These are phyloP conservation scores for Molossus molossus DNA, from an alignment of 2,797 vertebrate species.

Conservation along the genomic window DNA sequence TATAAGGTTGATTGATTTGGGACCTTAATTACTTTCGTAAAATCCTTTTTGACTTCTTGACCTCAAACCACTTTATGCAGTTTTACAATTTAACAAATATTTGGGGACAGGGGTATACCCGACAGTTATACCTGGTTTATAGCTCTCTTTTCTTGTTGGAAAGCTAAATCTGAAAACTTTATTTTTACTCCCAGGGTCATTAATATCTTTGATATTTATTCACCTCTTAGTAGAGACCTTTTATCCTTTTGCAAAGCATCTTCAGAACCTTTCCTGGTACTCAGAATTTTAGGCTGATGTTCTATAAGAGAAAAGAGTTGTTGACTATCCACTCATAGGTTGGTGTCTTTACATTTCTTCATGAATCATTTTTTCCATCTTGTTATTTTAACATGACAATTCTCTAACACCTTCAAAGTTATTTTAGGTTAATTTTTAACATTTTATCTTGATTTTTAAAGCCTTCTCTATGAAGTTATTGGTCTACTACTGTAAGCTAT, in stretches of 20 bases:
- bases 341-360: not conserved
- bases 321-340: not conserved
- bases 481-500: not conserved
- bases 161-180: not conserved
- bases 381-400: not conserved
- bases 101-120: not conserved
- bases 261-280: not conserved
- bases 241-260: not conserved
- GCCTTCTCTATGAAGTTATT: not conserved
- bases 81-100: constrained; percentile 33
- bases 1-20: not conserved
- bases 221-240: not conserved
- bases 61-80: not conserved
- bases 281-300: not conserved
- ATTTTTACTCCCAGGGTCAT: not conserved
- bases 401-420: not conserved
- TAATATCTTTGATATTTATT: not conserved
- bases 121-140: not conserved
- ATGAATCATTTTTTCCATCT: not conserved
- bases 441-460: not conserved
- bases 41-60: not conserved
- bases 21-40: not conserved
- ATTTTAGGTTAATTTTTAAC: not conserved
- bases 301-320: not conserved
- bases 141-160: not conserved